Conservation (phyloP, 2,113 vertebrate species). For the Colinus virginianus region DNA sequence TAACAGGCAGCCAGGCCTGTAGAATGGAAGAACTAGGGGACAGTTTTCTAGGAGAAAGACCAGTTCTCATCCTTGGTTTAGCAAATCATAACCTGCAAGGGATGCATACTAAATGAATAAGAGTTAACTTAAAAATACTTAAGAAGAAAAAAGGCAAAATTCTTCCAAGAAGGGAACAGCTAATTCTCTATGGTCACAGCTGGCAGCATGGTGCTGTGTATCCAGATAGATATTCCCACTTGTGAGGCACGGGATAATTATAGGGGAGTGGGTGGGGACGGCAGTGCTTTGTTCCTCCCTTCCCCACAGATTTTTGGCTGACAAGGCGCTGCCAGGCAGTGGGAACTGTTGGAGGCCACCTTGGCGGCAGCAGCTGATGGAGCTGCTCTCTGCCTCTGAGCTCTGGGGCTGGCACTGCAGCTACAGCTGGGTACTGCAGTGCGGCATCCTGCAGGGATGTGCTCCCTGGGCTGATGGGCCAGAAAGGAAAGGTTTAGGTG, state of each 20-base stretch:
- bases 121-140: neutral
- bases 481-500: neutral
- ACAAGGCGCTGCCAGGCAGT: neutral
- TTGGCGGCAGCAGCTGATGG: neutral
- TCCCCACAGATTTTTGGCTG: conserved; percentile 37
- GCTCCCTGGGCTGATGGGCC: neutral
- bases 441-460: neutral
- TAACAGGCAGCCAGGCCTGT: neutral
- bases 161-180: neutral
- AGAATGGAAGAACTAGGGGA: neutral
- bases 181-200: conserved; percentile 21
- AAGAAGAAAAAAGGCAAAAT: neutral
- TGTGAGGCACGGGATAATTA: conserved; percentile 38
- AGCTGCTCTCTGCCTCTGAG: neutral
- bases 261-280: neutral
- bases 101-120: neutral
- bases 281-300: conserved; percentile 46
- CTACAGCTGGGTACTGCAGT: neutral
- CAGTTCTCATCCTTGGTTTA: neutral
- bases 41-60: neutral
- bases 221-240: conserved; percentile 27
- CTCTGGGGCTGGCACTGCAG: neutral
- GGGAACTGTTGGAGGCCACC: neutral
- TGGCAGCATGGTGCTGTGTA: neutral
- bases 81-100: neutral